Percentiles rank a stretch among this genome's conserved stretches.
Conservation (phyloP, 1,140 invertebrate species). For the Drosophila parvula region DNA sequence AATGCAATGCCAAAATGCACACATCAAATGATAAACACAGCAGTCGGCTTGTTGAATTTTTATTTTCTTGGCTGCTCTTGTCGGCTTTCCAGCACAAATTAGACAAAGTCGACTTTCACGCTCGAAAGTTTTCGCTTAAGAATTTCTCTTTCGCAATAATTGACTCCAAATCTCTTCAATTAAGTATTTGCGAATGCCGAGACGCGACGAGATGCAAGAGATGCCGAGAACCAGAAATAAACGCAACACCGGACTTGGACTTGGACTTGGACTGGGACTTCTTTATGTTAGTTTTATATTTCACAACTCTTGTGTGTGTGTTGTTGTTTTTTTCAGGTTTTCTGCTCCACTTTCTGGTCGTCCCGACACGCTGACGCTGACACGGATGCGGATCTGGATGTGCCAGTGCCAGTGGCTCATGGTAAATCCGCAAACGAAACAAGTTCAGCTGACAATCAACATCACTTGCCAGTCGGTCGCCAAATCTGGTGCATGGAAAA, state of each 20-base stretch:
- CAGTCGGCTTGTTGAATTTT: constrained; percentile 28
- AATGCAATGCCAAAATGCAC: constrained; percentile 56
- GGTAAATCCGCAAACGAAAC: constrained; percentile 71
- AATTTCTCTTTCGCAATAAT: constrained; percentile 81
- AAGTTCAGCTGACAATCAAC: constrained; percentile 78
- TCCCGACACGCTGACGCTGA: constrained; percentile 52
- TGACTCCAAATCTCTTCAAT: constrained; percentile 78
- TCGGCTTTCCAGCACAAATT: constrained; percentile 59
- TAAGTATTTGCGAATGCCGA: constrained; percentile 66
- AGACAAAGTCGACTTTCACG: constrained; percentile 71
- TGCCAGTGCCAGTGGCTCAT: constrained; percentile 39
- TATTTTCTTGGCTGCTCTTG: constrained; percentile 11
- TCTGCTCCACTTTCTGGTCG: constrained; percentile 71
- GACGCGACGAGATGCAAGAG: constrained; percentile 28
- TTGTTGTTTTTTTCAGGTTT: constrained; percentile 63
- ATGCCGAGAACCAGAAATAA: constrained; percentile 68
- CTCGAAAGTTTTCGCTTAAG: constrained; percentile 70
- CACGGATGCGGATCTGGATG: constrained; percentile 67
- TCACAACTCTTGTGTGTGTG: constrained; percentile 20
- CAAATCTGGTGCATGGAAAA: constrained; percentile 52
- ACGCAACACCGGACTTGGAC: constrained; percentile 27
- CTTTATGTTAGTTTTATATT: constrained; percentile 24
- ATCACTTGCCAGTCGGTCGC: constrained; percentile 46
- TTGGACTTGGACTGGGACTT: constrained; percentile 6
- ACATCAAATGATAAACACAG: constrained; percentile 45